Conservation (phyloP, 2,888 invertebrate genomes). For the Synanthedon vespiformis region DNA sequence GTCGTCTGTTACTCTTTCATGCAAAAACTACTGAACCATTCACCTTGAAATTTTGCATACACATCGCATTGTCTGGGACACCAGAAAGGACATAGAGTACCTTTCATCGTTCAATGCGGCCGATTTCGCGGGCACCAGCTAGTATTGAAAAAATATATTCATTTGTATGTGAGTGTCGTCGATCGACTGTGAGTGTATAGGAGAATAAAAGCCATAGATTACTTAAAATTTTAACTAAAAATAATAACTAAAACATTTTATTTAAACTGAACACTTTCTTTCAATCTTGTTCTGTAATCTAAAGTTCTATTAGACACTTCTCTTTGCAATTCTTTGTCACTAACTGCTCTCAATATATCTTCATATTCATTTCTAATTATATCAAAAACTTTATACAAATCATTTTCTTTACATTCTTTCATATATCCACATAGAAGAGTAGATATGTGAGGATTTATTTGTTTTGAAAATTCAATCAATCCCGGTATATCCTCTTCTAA, state of each 20-base stretch:
- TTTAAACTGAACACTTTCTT: constrained; percentile 38
- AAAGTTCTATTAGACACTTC: constrained; percentile 29
- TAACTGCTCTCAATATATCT: constrained; percentile 27
- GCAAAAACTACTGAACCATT: too few species aligned
- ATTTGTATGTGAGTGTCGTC: too few species aligned
- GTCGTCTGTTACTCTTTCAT: too few species aligned
- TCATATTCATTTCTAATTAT: constrained; percentile 33
- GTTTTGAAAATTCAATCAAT: constrained; percentile 26
- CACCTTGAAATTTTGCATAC: too few species aligned
- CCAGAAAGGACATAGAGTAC: too few species aligned
- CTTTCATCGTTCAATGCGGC: too few species aligned
- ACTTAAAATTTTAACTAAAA: too few species aligned
- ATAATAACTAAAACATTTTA: constrained; percentile 1
- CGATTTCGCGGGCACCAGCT: too few species aligned
- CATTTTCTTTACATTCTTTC: constrained; percentile 33
- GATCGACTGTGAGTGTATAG: too few species aligned
- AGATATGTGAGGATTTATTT: constrained; percentile 36
- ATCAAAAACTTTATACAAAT: constrained; percentile 34
- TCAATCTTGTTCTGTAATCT: constrained; percentile 37
- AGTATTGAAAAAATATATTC: too few species aligned
- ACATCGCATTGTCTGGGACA: too few species aligned
- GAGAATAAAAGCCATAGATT: too few species aligned
- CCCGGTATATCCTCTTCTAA: constrained; percentile 41
- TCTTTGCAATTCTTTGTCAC: constrained; percentile 23
- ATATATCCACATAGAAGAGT: constrained; percentile 40